A percentile compares a stretch with the other conserved stretches of the same genome.
These are phyloP conservation scores for Drosophila kikkawai DNA, from an alignment of 1,140 invertebrate species.

Conservation along the genomic window DNA sequence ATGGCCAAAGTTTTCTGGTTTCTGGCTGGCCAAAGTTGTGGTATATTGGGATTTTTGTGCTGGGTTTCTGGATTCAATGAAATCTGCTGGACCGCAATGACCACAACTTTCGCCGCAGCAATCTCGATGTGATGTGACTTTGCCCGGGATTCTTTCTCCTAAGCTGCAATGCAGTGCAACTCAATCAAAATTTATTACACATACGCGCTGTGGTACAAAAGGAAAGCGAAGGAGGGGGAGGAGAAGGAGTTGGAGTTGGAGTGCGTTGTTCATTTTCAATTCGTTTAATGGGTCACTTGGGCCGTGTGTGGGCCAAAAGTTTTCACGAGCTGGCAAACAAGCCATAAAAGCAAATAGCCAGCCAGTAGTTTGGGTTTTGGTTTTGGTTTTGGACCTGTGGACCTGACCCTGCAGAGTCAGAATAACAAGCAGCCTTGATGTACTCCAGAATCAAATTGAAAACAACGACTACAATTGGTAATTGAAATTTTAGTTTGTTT, in stretches of 20 bases:
- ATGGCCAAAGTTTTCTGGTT: constrained; percentile 68
- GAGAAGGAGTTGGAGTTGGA: constrained; percentile 8
- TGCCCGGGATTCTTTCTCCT: constrained; percentile 12
- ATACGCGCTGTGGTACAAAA: constrained; percentile 60
- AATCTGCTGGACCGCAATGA: constrained; percentile 62
- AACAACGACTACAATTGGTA: constrained; percentile 1
- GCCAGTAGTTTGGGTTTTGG: constrained; percentile 15
- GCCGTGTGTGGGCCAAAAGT: constrained; percentile 57
- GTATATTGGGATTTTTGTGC: constrained; percentile 60
- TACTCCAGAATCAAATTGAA: not conserved
- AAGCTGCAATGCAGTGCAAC: constrained; percentile 70
- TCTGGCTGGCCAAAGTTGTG: constrained; percentile 41
- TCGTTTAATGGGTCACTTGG: constrained; percentile 82
- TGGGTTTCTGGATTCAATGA: constrained; percentile 53
- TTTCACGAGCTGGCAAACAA: constrained; percentile 77
- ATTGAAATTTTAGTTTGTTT: not conserved
- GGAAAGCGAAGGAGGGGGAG: not conserved
- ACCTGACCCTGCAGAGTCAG: constrained; percentile 5
- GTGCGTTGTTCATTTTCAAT: constrained; percentile 72
- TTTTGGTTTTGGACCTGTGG: constrained; percentile 1
- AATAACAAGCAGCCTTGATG: not conserved
- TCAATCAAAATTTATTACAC: constrained; percentile 83
- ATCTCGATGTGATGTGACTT: constrained; percentile 48
- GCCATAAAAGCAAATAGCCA: constrained; percentile 78
- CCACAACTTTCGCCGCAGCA: constrained; percentile 59